Evolutionary conservation across 2,888 invertebrate species (phyloP).

Genomic region (Adelphocoris suturalis): DNA sequence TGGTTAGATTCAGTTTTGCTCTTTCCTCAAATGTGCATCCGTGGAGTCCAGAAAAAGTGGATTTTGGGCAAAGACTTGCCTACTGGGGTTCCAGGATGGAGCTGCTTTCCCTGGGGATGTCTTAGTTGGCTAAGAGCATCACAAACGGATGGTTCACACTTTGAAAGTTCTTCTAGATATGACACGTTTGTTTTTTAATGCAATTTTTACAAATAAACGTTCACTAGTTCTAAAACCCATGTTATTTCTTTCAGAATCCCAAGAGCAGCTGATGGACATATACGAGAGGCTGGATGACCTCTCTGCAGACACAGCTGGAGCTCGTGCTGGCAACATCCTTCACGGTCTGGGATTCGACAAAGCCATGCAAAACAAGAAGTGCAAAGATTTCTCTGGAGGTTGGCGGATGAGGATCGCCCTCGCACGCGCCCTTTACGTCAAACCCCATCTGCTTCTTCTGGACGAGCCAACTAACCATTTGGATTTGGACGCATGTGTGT

Average conservation of each 20-base stretch:
- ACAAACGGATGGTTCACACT: too few species aligned
- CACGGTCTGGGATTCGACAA: conserved; percentile 97
- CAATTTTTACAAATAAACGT: neutral
- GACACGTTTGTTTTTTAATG: neutral
- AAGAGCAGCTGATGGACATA: conserved; percentile 97
- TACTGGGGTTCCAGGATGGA: too few species aligned
- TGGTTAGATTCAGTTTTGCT: too few species aligned
- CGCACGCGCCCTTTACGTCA: conserved; percentile 96
- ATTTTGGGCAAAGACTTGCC: too few species aligned
- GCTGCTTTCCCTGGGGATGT: too few species aligned
- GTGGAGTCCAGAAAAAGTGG: too few species aligned
- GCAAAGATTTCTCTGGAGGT: conserved; percentile 93
- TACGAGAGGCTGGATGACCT: conserved; percentile 98
- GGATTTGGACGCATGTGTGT: conserved; percentile 99
- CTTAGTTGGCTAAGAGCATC: too few species aligned
- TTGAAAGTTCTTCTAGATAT: too few species aligned
- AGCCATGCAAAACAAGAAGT: conserved; percentile 86
- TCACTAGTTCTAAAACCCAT: neutral
- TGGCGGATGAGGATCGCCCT: conserved; percentile 99
- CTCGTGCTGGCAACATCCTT: conserved; percentile 95
- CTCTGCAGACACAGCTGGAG: conserved; percentile 96
- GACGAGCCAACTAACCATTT: conserved; percentile 99
- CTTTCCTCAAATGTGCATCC: too few species aligned
- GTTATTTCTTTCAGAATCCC: conserved; percentile 83
- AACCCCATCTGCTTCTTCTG: conserved; percentile 96